A percentile compares a stretch with the other conserved stretches of the same genome.
Evolutionary conservation across 1,140 invertebrate genomes (phyloP).

Genomic region (Rhopalosiphum maidis): DNA sequence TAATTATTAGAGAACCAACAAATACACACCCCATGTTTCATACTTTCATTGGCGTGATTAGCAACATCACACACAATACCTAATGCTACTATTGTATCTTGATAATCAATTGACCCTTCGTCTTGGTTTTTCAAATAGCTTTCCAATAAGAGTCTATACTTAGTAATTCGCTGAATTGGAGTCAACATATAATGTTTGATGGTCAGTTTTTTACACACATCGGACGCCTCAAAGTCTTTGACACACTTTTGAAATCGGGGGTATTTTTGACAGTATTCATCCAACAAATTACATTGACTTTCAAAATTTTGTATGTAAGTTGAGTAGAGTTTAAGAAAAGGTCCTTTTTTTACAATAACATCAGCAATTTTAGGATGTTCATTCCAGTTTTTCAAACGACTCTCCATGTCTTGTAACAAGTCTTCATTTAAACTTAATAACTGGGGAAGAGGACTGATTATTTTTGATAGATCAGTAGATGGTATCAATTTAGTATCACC

Average conservation of each 20-base stretch:
- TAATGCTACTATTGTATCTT: slow-evolving; percentile 72
- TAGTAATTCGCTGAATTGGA: slow-evolving; percentile 77
- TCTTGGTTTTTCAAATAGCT: slow-evolving; percentile 72
- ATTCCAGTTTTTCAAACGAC: slow-evolving; percentile 71
- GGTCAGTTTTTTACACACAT: slow-evolving; percentile 71
- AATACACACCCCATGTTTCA: slow-evolving; percentile 69
- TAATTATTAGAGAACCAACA: slow-evolving; percentile 63
- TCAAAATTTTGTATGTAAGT: slow-evolving; percentile 77
- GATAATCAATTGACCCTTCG: slow-evolving; percentile 70
- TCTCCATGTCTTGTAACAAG: slow-evolving; percentile 71
- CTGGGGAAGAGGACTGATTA: slow-evolving; percentile 69
- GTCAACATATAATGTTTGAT: slow-evolving; percentile 79
- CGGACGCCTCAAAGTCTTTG: slow-evolving; percentile 72
- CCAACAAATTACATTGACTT: slow-evolving; percentile 69
- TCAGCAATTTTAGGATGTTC: slow-evolving; percentile 72
- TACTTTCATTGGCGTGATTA: slow-evolving; percentile 77
- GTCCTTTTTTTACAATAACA: slow-evolving; percentile 77
- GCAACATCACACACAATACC: slow-evolving; percentile 76
- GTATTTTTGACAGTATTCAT: slow-evolving; percentile 70
- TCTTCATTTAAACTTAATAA: slow-evolving; percentile 72
- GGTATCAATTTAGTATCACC: slow-evolving; percentile 65
- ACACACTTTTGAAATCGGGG: slow-evolving; percentile 70
- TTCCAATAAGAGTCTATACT: slow-evolving; percentile 74
- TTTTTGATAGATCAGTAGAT: slow-evolving; percentile 67
- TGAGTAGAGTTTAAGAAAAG: slow-evolving; percentile 78